Evolutionary conservation across 1,140 invertebrate species (phyloP).

Genomic region (Aricia agestis): DNA sequence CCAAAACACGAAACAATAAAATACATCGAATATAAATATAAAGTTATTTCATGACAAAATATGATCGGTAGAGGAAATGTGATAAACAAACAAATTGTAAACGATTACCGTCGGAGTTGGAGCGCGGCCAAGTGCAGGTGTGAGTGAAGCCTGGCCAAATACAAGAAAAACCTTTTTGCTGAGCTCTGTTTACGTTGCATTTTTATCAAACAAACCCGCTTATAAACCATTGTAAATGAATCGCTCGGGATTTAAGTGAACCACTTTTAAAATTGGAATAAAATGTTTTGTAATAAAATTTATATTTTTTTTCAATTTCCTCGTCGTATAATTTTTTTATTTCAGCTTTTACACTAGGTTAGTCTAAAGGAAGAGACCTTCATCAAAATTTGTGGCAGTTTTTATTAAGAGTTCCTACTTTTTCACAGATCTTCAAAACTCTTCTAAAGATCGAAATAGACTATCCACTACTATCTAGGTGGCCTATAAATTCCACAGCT

Average conservation of each 20-base stretch:
- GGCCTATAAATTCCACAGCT: neutral
- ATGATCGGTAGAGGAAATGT: conserved; percentile 24
- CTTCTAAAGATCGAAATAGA: neutral
- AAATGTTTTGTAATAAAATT: neutral
- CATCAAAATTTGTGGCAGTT: too few relatives aligned
- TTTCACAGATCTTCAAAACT: too few relatives aligned
- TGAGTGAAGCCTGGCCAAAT: conserved; percentile 13
- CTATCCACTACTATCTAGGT: neutral
- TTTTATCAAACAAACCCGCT: conserved; percentile 5
- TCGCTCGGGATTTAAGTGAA: neutral
- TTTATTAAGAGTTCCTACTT: too few relatives aligned
- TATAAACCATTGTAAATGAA: neutral
- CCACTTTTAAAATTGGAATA: too few relatives aligned
- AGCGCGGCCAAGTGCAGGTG: conserved; percentile 3
- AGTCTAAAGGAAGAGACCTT: too few relatives aligned
- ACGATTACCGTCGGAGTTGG: conserved; percentile 21
- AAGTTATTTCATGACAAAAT: conserved; percentile 14
- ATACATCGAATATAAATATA: neutral
- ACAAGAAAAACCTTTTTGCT: conserved; percentile 12
- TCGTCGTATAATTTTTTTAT: too few relatives aligned
- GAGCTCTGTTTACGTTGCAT: conserved; percentile 5
- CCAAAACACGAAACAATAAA: neutral
- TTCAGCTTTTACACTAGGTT: too few relatives aligned
- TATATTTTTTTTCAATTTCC: too few relatives aligned
- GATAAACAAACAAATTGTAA: conserved; percentile 29